Evolutionary conservation across 2,888 invertebrate species (phyloP).

Genomic region (Ecliptopera silaceata): DNA sequence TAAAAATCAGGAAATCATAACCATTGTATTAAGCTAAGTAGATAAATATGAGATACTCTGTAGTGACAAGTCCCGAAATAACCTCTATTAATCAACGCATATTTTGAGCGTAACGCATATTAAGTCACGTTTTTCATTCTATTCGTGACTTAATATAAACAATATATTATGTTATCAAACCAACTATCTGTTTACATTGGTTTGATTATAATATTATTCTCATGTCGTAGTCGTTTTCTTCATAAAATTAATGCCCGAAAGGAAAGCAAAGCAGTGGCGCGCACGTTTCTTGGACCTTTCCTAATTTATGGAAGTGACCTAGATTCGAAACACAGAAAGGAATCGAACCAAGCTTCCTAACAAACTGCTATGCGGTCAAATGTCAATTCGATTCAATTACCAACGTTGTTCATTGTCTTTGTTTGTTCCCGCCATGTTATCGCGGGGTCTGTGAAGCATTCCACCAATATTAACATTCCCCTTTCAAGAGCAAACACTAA

Average conservation of each 20-base stretch:
- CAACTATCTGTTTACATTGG: no score
- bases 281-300: slow-evolving; percentile 1
- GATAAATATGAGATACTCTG: no score
- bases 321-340: slow-evolving; percentile 1
- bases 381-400: background rate
- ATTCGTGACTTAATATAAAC: no score
- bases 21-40: no score
- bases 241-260: background rate
- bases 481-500: slow-evolving; percentile 4
- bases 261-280: slow-evolving; percentile 3
- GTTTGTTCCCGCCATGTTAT: background rate
- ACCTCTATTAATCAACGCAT: no score
- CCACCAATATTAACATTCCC: background rate
- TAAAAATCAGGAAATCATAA: no score
- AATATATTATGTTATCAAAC: no score
- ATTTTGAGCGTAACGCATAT: no score
- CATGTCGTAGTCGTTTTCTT: background rate
- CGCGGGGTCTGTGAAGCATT: background rate
- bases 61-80: no score
- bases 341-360: background rate
- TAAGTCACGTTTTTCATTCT: no score
- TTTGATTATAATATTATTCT: background rate
- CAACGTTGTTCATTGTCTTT: background rate
- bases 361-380: background rate
- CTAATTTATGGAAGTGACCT: slow-evolving; percentile 17